Base-by-base conservation (phyloP, 2,888 invertebrate species). In the Synergus umbraculus region DNA sequence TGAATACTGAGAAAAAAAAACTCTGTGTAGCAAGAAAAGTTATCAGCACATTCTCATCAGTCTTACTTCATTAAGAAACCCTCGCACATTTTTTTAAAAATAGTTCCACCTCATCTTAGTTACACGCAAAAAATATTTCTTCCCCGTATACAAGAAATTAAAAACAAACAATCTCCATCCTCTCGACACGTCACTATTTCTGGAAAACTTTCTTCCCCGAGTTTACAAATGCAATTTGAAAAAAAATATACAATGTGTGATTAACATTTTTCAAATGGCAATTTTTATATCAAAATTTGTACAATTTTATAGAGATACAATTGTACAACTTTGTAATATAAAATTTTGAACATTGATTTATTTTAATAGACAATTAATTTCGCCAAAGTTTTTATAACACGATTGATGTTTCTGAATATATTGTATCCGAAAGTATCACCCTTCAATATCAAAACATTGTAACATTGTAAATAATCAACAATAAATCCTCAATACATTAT, bases 181-280 rank as follows among this genome's bases (percentile, higher is more conserved):
- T 66, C 10, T 66, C 65, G 9, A 64, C 43, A 66, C 65, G 43
- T 66, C 65, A 66, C 65, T 43, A 41, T 66, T 66, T n/a, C 65
- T 43, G 10, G 43, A 66, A 43, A 66, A 66, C 10, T n/a, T 43
- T 43, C 4, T 9, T 41, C n/a, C 9, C n/a, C 58, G 4, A 43
- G 43, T 10, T 66, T 43, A 9, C 65, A 66, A 43, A 66, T 43
- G n/a, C 65, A n/a, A 37, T 2, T 43, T n/a, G 10, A 43, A 7
- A 41, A 41, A 65, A 66, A 60, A 60, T n/a, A 12, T 60, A n/a
- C 65, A 41, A 8, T 2, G 12, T 46, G 12, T 4, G 46, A 46
- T 46, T 9, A 29, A 29, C 2, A 29, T 29, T 29, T 3, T 29
- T 2, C 29, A 29, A 29, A 3, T 29, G 29, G 29, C 22, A 22